These are phyloP conservation scores for Teleopsis dalmanni DNA, from an alignment of 1,140 invertebrate genomes.

Conservation along the genomic window DNA sequence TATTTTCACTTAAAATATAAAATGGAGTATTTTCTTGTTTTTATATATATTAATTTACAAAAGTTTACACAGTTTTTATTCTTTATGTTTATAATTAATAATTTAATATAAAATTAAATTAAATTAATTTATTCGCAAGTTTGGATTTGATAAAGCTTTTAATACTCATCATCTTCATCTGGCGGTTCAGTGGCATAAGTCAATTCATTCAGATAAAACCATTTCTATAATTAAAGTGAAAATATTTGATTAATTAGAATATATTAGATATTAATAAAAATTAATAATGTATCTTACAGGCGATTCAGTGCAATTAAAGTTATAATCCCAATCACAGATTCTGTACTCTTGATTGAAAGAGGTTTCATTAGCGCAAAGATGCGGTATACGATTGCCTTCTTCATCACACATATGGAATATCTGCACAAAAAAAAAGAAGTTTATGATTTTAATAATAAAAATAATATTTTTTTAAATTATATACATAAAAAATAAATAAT, in stretches of 20 bases:
- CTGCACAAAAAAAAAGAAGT: conserved; percentile 13
- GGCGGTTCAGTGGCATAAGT: conserved; percentile 56
- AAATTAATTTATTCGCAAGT: conserved; percentile 26
- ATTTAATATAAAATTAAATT: conserved; percentile 19
- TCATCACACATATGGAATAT: conserved; percentile 61
- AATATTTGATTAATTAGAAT: not conserved
- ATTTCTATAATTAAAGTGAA: conserved; percentile 27
- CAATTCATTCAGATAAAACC: conserved; percentile 54
- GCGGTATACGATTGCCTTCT: conserved; percentile 53
- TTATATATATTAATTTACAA: no score
- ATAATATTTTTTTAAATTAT: not conserved
- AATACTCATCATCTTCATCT: conserved; percentile 45
- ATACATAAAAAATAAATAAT: no score
- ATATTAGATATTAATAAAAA: not conserved
- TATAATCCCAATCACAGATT: conserved; percentile 56
- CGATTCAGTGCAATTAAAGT: conserved; percentile 52
- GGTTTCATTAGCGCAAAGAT: conserved; percentile 55
- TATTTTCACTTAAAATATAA: no score
- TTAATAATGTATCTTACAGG: conserved; percentile 22
- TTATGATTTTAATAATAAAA: not conserved
- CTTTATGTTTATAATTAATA: no score
- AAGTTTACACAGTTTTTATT: no score
- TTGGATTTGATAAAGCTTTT: no score
- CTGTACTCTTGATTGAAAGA: conserved; percentile 56
- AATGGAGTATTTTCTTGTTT: no score